A percentile compares a stretch with the other conserved stretches of the same genome.
Evolutionary conservation across 2,797 vertebrate species (phyloP).

Genomic region (Phalloptychus januarius): DNA sequence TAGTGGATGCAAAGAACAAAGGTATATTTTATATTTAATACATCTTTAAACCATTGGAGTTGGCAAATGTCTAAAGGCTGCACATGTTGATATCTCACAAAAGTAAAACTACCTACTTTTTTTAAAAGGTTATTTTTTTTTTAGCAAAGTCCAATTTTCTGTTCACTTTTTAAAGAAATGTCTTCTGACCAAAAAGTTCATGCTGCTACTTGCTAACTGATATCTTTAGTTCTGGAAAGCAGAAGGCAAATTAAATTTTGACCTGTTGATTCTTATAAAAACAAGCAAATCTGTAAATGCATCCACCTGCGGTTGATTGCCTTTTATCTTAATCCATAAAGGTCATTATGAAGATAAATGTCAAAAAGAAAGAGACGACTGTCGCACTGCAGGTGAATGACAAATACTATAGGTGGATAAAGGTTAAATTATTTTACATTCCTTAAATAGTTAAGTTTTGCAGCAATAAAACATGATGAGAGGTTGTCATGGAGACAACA

Average conservation of each 20-base stretch:
- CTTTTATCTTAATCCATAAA: conserved; percentile 1
- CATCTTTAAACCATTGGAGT: conserved; percentile 30
- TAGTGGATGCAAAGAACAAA: conserved; percentile 3
- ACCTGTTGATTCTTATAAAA: background rate
- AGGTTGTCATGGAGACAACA: conserved; percentile 13
- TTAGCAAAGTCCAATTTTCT: background rate
- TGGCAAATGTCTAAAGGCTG: conserved; percentile 32
- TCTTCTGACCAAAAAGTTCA: background rate
- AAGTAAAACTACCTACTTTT: background rate
- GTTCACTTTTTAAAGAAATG: background rate
- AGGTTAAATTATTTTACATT: conserved; percentile 3
- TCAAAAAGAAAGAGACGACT: background rate
- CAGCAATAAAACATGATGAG: background rate
- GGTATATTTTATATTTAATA: conserved; percentile 7
- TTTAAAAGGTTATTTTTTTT: background rate
- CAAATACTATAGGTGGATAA: conserved; percentile 6
- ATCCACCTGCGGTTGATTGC: background rate
- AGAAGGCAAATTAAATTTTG: background rate
- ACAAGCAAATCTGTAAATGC: background rate
- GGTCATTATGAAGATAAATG: conserved; percentile 6
- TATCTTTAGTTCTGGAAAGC: background rate
- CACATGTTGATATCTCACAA: background rate
- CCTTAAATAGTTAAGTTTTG: background rate
- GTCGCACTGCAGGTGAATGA: background rate
- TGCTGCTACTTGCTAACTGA: background rate